Percentiles rank a stretch among this genome's conserved stretches.
Evolutionary conservation across 2,797 vertebrate genomes (phyloP).

Genomic region (Xenops minutus): DNA sequence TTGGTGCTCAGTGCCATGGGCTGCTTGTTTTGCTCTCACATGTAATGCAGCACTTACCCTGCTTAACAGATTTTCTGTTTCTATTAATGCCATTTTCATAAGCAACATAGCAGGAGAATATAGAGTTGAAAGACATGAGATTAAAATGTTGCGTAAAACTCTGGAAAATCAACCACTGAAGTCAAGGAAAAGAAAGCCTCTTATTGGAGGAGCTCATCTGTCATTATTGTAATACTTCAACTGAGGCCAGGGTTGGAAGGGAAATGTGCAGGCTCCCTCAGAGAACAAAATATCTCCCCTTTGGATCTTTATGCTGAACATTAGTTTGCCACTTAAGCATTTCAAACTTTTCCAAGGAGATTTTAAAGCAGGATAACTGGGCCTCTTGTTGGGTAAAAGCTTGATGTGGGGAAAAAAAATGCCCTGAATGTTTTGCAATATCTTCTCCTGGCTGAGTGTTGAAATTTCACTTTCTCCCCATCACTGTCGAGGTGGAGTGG

Average conservation of each 20-base stretch:
- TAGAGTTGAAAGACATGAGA: conserved; percentile 49
- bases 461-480: not conserved
- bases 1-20: conserved; percentile 29
- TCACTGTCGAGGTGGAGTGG: not conserved
- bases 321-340: conserved; percentile 46
- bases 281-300: conserved; percentile 16
- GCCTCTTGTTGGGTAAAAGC: not conserved
- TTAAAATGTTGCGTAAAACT: conserved; percentile 58
- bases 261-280: not conserved
- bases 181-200: conserved; percentile 63
- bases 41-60: conserved; percentile 25
- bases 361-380: not conserved
- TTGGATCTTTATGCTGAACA: not conserved
- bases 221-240: conserved; percentile 40
- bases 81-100: conserved; percentile 62
- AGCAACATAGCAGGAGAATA: conserved; percentile 37
- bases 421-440: not conserved
- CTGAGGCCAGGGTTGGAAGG: conserved; percentile 43
- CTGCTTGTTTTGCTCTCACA: conserved; percentile 51
- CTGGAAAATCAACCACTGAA: conserved; percentile 41
- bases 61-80: conserved; percentile 50
- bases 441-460: not conserved
- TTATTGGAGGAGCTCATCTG: conserved; percentile 63
- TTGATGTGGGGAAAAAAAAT: not conserved
- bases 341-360: conserved; percentile 15